Evolutionary conservation across 2,797 vertebrate genomes (phyloP).

Genomic region (Muscicapa striata): DNA sequence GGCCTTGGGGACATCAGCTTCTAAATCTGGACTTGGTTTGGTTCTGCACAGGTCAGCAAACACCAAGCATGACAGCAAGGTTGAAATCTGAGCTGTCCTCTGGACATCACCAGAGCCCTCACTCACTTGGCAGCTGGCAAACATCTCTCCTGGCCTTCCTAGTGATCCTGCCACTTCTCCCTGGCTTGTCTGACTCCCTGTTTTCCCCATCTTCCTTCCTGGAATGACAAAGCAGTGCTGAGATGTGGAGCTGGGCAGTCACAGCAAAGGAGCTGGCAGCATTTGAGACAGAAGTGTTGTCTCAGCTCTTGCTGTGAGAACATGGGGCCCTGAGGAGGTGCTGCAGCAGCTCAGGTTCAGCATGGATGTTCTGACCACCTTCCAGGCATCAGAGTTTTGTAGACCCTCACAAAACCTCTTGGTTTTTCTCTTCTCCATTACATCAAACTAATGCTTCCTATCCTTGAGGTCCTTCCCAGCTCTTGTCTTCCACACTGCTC

Average conservation of each 20-base stretch:
- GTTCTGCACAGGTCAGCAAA: neutral
- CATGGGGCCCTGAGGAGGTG: neutral
- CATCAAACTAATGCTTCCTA: neutral
- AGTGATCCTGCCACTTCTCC: neutral
- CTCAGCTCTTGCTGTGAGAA: neutral
- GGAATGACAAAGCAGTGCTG: neutral
- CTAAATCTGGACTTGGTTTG: neutral
- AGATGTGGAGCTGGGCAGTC: neutral
- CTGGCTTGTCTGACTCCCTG: neutral
- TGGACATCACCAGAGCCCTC: neutral
- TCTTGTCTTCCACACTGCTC: neutral
- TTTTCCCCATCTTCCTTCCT: neutral
- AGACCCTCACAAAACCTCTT: neutral
- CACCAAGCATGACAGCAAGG: rapidly evolving
- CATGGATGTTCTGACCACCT: neutral
- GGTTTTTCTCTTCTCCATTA: neutral
- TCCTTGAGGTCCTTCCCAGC: neutral
- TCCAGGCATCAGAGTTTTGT: neutral
- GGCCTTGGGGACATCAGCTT: neutral
- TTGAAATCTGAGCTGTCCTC: neutral
- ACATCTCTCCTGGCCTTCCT: neutral
- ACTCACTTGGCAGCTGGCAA: neutral
- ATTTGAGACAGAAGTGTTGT: neutral
- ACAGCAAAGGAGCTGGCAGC: neutral
- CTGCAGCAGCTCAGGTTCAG: neutral